Evolutionary conservation across 1,140 invertebrate genomes (phyloP).

Genomic region (Nilaparvata lugens): DNA sequence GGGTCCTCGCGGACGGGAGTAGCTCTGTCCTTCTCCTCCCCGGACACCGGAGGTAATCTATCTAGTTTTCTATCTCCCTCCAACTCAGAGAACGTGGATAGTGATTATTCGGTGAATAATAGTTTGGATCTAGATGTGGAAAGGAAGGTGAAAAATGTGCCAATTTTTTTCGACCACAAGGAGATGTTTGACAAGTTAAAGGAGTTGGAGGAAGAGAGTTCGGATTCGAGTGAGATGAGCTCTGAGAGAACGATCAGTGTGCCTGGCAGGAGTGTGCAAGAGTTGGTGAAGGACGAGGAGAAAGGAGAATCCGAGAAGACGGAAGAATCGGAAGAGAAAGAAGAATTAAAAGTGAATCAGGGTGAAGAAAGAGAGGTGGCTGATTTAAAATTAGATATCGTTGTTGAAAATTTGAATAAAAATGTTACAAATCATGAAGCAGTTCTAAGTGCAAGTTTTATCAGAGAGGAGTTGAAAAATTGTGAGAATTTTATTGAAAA

Average conservation of each 20-base stretch:
- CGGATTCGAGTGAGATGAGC: too few species aligned
- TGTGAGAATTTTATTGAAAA: too few species aligned
- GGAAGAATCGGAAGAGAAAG: conserved; percentile 26
- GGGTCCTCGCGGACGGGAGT: conserved; percentile 17
- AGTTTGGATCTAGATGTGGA: too few species aligned
- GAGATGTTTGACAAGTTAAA: too few species aligned
- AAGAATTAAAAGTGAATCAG: conserved; percentile 21
- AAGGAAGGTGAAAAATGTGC: too few species aligned
- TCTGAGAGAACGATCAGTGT: too few species aligned
- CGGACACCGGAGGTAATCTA: conserved; percentile 29
- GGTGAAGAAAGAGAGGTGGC: conserved; percentile 20
- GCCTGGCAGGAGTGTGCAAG: background rate
- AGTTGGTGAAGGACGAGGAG: conserved; percentile 25
- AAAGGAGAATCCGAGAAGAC: conserved; percentile 25
- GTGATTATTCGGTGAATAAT: conserved; percentile 7
- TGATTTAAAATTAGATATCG: background rate
- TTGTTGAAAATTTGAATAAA: too few species aligned
- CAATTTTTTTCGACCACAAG: too few species aligned
- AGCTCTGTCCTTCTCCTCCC: conserved; percentile 26
- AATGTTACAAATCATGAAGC: too few species aligned
- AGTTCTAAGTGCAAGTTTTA: too few species aligned
- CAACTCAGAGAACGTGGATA: conserved; percentile 23
- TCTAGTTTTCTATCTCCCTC: conserved; percentile 32
- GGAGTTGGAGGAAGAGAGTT: too few species aligned
- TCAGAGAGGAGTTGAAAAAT: too few species aligned